Evolutionary conservation across 2,888 invertebrate species (phyloP).

Genomic region (Cybosia mesomella): DNA sequence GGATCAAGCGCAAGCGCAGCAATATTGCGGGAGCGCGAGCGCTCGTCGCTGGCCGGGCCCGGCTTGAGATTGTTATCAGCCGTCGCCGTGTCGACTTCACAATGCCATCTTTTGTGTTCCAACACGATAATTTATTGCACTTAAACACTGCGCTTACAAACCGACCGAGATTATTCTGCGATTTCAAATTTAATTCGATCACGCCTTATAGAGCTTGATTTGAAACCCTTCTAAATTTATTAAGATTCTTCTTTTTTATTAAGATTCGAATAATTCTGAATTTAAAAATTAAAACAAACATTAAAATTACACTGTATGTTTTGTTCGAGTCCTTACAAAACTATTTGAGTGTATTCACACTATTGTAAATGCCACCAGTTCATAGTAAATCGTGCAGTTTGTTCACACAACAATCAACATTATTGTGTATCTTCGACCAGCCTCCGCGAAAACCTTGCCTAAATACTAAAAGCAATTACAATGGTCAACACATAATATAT

Average conservation of each 20-base stretch:
- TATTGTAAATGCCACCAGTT: slow-evolving; percentile 10
- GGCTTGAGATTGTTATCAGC: slow-evolving; percentile 76
- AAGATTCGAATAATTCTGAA: no score
- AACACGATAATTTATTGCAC: slow-evolving; percentile 83
- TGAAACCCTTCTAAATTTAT: slow-evolving; percentile 37
- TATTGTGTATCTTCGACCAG: slow-evolving; percentile 23
- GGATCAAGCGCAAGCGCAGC: slow-evolving; percentile 24
- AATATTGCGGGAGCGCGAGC: slow-evolving; percentile 45
- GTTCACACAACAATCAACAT: slow-evolving; percentile 19
- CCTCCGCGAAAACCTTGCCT: slow-evolving; percentile 28
- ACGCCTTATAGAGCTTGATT: slow-evolving; percentile 51
- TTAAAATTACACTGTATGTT: background rate
- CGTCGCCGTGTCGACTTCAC: slow-evolving; percentile 81
- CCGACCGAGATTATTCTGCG: slow-evolving; percentile 70
- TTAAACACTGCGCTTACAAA: slow-evolving; percentile 77
- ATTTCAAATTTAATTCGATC: slow-evolving; percentile 70
- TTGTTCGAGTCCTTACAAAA: slow-evolving; percentile 9
- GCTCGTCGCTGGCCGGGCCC: slow-evolving; percentile 44
- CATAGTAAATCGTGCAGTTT: slow-evolving; percentile 31
- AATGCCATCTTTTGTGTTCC: slow-evolving; percentile 84
- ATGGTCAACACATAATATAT: slow-evolving; percentile 38
- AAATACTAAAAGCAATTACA: slow-evolving; percentile 38
- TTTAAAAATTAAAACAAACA: background rate
- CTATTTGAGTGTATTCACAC: slow-evolving; percentile 3
- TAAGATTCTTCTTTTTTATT: no score